Evolutionary conservation across 2,888 invertebrate species (phyloP).

Genomic region (Ferrisia virgata): DNA sequence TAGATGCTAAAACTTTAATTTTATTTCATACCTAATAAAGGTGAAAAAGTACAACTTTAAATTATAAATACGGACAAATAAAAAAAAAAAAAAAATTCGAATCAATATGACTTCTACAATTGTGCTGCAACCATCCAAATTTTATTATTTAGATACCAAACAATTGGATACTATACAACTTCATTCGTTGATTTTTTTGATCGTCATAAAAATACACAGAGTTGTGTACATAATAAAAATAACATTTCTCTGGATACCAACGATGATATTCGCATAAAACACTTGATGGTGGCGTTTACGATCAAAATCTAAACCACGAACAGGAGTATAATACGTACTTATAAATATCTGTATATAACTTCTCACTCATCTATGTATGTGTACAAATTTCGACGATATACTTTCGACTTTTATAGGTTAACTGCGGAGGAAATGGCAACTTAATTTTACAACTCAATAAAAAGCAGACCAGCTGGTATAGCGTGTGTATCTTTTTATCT

Average conservation of each 20-base stretch:
- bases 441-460: conserved; percentile 4
- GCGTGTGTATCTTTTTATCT: neutral
- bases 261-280: neutral
- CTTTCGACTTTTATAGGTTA: neutral
- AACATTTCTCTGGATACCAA: neutral
- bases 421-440: neutral
- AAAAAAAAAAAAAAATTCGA: neutral
- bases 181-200: neutral
- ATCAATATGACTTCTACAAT: neutral
- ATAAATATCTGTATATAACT: too few relatives aligned
- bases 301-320: neutral
- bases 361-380: neutral
- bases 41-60: too few relatives aligned
- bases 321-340: neutral
- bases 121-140: neutral
- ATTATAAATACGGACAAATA: too few relatives aligned
- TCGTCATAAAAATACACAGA: neutral
- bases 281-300: conserved; percentile 1
- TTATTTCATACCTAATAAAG: too few relatives aligned
- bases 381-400: neutral
- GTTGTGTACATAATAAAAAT: neutral
- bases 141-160: neutral
- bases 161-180: neutral
- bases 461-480: neutral
- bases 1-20: too few relatives aligned